Percentiles rank a stretch among this genome's conserved stretches.
These are phyloP conservation scores for Meleagris gallopavo DNA, from an alignment of 2,113 vertebrate species.

Conservation along the genomic window DNA sequence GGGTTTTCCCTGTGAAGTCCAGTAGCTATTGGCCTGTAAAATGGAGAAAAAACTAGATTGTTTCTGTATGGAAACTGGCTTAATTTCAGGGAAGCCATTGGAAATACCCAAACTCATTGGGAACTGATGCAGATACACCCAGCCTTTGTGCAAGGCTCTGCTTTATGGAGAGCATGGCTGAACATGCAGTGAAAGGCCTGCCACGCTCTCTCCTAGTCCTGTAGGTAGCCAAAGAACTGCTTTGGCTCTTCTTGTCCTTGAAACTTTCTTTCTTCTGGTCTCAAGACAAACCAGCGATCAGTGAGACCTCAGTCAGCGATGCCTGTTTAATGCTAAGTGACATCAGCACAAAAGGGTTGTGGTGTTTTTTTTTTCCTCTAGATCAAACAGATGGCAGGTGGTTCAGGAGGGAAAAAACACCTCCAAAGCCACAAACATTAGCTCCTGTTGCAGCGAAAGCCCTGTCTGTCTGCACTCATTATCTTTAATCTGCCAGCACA, in stretches of 20 bases:
- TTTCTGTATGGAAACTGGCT: background rate
- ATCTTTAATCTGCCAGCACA: conserved; percentile 55
- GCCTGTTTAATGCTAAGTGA: background rate
- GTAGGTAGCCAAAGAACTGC: background rate
- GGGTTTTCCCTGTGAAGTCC: background rate
- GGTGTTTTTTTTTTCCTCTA: background rate
- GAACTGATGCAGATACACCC: background rate
- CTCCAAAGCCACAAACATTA: conserved; percentile 43
- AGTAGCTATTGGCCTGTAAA: background rate
- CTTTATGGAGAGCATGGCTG: background rate
- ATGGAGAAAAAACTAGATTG: background rate
- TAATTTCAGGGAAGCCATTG: background rate
- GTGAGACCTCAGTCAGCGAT: background rate
- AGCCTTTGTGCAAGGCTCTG: background rate
- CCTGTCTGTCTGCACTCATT: conserved; percentile 36
- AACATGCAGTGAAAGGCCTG: background rate
- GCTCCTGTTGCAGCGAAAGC: conserved; percentile 5
- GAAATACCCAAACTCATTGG: background rate
- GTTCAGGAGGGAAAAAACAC: conserved; percentile 30
- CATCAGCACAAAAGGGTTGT: background rate
- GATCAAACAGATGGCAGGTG: conserved; percentile 54
- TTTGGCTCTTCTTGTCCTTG: background rate
- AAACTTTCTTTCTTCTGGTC: background rate
- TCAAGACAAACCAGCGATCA: background rate
- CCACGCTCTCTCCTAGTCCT: background rate